These are phyloP conservation scores for Frankliniella fusca DNA, from an alignment of 2,888 invertebrate species.

Conservation along the genomic window DNA sequence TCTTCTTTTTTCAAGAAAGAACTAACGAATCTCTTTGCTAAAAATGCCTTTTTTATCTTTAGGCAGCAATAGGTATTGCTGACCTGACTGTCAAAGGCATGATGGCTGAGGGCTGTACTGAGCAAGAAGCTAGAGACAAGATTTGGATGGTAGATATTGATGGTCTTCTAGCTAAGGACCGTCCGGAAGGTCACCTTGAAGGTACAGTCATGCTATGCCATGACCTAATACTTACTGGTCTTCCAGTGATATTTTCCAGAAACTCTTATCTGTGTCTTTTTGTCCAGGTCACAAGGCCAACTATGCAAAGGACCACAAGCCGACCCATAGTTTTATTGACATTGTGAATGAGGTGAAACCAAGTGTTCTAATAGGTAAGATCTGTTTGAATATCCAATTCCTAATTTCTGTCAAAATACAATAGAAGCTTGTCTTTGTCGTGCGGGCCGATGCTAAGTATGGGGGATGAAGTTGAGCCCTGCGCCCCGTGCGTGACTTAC, in stretches of 20 bases:
- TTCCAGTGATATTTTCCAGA: background rate
- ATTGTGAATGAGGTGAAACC: conserved; percentile 83
- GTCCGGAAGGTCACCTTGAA: conserved; percentile 43
- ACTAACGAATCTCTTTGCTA: background rate
- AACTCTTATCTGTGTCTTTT: conserved; percentile 2
- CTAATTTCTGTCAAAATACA: too few relatives aligned
- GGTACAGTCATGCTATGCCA: conserved; percentile 32
- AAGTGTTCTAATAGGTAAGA: conserved; percentile 76
- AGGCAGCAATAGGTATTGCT: conserved; percentile 92
- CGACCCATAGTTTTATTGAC: conserved; percentile 71
- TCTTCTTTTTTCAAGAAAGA: background rate
- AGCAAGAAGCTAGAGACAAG: conserved; percentile 72
- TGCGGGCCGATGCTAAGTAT: too few relatives aligned
- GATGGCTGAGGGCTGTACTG: conserved; percentile 60
- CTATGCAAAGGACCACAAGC: conserved; percentile 74
- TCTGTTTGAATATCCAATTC: conserved; percentile 1
- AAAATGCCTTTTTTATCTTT: conserved; percentile 36
- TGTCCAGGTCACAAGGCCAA: conserved; percentile 58
- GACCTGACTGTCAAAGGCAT: conserved; percentile 84
- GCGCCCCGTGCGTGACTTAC: too few relatives aligned
- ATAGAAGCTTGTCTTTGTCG: too few relatives aligned
- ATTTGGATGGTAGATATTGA: conserved; percentile 96
- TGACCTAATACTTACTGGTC: background rate
- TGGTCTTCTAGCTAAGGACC: conserved; percentile 62
- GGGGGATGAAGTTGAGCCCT: too few relatives aligned